Percentiles rank a stretch among this genome's conserved stretches.
phyloP scores from a whole-genome alignment of 2,113 vertebrate genomes.

The Upupa epops region DNA sequence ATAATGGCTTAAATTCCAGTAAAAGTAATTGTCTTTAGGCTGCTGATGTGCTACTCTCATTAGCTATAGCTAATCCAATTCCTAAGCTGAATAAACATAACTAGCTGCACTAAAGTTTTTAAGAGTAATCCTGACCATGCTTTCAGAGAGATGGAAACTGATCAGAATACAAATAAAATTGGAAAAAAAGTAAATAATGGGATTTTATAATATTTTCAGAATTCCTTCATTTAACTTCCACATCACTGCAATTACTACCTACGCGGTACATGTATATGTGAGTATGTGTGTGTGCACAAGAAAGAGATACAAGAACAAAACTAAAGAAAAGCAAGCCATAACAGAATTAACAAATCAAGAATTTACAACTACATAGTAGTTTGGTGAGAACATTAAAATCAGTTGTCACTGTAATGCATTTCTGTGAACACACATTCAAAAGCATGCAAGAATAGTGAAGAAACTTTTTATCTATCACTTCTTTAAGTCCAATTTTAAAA shows the following conservation, averaged over 20 bases:
- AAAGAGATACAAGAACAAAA: neutral
- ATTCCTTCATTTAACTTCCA: neutral
- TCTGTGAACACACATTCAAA: neutral
- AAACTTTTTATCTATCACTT: neutral
- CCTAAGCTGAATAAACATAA: neutral
- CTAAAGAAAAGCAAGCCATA: neutral
- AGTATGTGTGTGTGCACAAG: neutral
- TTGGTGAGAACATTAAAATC: neutral
- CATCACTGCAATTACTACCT: neutral
- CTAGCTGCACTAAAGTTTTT: neutral
- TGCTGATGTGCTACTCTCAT: neutral
- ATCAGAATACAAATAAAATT: neutral
- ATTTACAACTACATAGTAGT: neutral
- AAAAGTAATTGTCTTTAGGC: neutral
- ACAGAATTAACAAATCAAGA: neutral
- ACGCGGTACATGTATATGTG: neutral
- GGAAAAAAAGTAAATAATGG: neutral
- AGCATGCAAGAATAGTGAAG: neutral
- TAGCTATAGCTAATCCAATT: neutral
- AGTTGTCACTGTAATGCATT: neutral
- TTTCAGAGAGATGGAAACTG: neutral
- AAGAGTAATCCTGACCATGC: neutral
- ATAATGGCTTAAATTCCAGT: slow-evolving; percentile 28
- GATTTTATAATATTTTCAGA: neutral
- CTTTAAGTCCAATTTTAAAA: neutral